Evolutionary conservation across 92 coral and sea anemone genomes (phyloP).

Genomic region (Epizoanthus illoricatus): DNA sequence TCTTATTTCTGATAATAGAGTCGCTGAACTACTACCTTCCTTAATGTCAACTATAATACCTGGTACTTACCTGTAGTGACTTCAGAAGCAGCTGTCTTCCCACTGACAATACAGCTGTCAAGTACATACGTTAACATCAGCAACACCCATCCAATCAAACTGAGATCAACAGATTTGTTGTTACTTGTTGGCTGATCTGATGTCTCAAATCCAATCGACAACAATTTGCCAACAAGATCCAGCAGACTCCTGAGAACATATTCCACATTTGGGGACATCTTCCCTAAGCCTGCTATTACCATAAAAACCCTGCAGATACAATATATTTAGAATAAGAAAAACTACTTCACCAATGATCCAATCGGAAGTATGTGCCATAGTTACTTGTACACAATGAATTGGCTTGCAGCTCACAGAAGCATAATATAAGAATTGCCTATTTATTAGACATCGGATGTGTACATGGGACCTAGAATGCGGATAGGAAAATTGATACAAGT

Average conservation of each 20-base stretch:
- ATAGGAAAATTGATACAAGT: too few relatives aligned
- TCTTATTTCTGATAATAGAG: not conserved
- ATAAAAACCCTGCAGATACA: constrained; percentile 73
- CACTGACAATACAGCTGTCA: constrained; percentile 66
- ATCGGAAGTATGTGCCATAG: not conserved
- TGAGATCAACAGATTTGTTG: constrained; percentile 52
- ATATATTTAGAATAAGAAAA: not conserved
- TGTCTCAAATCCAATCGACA: constrained; percentile 46
- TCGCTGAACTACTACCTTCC: too few relatives aligned
- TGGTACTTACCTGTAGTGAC: constrained; percentile 27
- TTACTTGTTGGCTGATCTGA: constrained; percentile 33
- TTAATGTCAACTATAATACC: too few relatives aligned
- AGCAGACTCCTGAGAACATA: constrained; percentile 75
- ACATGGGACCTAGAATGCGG: too few relatives aligned
- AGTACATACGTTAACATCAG: constrained; percentile 80
- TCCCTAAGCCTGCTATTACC: constrained; percentile 79
- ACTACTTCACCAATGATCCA: not conserved
- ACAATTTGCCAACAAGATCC: constrained; percentile 70
- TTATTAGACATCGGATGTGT: too few relatives aligned
- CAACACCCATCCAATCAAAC: constrained; percentile 87
- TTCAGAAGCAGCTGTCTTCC: constrained; percentile 28
- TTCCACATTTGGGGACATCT: constrained; percentile 75
- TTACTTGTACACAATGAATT: too few relatives aligned
- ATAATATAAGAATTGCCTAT: too few relatives aligned
- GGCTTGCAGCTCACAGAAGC: too few relatives aligned